Percentiles rank a stretch among this genome's conserved stretches.
These are phyloP conservation scores for Ariolimax columbianus DNA, from an alignment of 2,888 invertebrate genomes.

Conservation along the genomic window DNA sequence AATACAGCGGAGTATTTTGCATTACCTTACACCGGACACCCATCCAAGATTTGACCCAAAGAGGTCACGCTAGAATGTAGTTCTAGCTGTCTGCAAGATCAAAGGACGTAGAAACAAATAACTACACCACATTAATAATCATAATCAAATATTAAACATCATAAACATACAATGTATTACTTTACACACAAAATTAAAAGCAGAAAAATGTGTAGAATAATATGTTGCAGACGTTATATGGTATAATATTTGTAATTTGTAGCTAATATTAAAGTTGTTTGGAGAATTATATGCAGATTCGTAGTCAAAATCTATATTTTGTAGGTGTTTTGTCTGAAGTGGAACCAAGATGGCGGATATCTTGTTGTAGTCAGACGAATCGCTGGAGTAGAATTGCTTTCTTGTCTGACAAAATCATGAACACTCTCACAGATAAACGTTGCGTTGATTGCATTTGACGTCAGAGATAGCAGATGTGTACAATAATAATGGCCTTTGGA, in stretches of 20 bases:
- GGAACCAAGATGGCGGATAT: constrained; percentile 39
- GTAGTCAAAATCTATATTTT: constrained; percentile 31
- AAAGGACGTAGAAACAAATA: background rate
- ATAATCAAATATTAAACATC: constrained; percentile 11
- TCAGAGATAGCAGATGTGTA: background rate
- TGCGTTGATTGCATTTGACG: constrained; percentile 43
- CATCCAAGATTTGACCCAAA: background rate
- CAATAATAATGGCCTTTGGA: constrained; percentile 9
- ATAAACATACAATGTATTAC: background rate
- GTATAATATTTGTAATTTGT: background rate
- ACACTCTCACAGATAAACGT: constrained; percentile 24
- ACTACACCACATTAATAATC: constrained; percentile 25
- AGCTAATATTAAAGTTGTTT: background rate
- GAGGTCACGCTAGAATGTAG: constrained; percentile 28
- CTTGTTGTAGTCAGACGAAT: background rate
- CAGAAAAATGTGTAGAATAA: background rate
- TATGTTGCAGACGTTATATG: background rate
- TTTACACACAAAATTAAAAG: no score
- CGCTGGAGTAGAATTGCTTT: background rate
- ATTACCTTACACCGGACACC: constrained; percentile 11
- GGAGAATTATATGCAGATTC: constrained; percentile 39
- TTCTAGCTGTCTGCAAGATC: constrained; percentile 31
- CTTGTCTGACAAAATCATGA: constrained; percentile 22
- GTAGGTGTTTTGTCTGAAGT: constrained; percentile 1
- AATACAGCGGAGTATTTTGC: background rate